Percentiles rank a stretch among this genome's conserved stretches.
Evolutionary conservation across 2,888 invertebrate genomes (phyloP).

Genomic region (Rapana venosa): DNA sequence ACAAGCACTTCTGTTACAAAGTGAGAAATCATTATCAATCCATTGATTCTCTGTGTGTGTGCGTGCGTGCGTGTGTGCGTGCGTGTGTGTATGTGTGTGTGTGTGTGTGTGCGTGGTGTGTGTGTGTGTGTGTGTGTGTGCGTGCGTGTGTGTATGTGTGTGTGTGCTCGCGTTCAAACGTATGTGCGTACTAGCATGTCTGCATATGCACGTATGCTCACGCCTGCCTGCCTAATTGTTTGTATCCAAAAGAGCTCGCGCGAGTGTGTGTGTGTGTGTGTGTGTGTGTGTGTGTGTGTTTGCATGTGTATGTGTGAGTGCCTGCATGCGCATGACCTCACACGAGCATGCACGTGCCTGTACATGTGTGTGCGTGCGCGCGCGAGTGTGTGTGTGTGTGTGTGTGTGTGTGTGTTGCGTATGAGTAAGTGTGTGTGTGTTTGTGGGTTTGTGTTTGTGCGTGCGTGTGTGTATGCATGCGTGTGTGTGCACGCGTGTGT

Average conservation of each 20-base stretch:
- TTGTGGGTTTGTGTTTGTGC: neutral
- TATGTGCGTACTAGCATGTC: no score
- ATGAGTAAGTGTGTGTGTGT: neutral
- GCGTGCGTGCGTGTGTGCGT: neutral
- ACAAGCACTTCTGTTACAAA: neutral
- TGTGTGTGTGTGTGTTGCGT: neutral
- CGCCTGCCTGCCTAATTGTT: no score
- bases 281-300: neutral
- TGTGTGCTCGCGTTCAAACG: no score
- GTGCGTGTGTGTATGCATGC: neutral
- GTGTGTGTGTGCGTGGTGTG: neutral
- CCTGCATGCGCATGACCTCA: no score
- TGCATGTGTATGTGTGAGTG: neutral
- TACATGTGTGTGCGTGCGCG: neutral
- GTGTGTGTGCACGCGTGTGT: no score
- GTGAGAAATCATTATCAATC: neutral
- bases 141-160: no score
- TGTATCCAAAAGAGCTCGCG: no score
- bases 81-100: neutral
- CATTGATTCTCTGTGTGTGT: neutral
- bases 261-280: neutral
- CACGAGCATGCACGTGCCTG: no score
- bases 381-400: neutral
- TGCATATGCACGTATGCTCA: no score
- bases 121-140: neutral